Evolutionary conservation across 2,797 vertebrate genomes (phyloP), one percentile per base, ranked within the genome.

Genomic region (Poeciliopsis paucimaculata): DNA sequence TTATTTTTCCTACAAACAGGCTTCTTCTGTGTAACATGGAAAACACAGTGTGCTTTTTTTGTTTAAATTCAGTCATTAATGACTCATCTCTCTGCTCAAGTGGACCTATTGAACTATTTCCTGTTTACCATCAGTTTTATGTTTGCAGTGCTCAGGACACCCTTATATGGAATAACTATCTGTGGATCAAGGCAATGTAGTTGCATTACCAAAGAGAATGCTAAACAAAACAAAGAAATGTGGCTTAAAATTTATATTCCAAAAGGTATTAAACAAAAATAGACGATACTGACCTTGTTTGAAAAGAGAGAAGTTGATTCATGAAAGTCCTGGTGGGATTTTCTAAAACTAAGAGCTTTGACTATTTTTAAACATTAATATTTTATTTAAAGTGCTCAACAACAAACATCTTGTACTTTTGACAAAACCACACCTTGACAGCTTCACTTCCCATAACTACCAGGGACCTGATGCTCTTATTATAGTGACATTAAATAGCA

Each of bases 401-500:
- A 80, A 76, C 76, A 57, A 88, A 85, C 86, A 75, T 86, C 71
- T 60, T 68, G 82, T 75, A 36, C 78, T 57, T 68, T 78, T 90
- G 88, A 90, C 34, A 82, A 92, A 92, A 84, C 87, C 86, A 86
- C 84, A 91, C 91, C 90, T 82, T 89, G 91, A 94, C 91, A 88
- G 78, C 90, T 93, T 94, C 90, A 88, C 89, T 90, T 92, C 82
- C 77, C 81, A 89, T 94, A 93, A 92, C 83, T 89, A 75, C 76
- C 45, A 77, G 76, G 81, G 78, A 87, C 76, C 55, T 89, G 86
- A 94, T 81, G 89, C 80, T 79, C 78, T 90, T 92, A 92, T 94
- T 91, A 91, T 87, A 89, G 77, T 88, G 90, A 94, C 92, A 88
- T 92, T 92, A 92, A 94, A 93, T 92, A 92, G 93, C 87, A 90